Evolutionary conservation across 2,113 vertebrate species (phyloP), one percentile per base, ranked within the genome.

Genomic region (Trichechus manatus): DNA sequence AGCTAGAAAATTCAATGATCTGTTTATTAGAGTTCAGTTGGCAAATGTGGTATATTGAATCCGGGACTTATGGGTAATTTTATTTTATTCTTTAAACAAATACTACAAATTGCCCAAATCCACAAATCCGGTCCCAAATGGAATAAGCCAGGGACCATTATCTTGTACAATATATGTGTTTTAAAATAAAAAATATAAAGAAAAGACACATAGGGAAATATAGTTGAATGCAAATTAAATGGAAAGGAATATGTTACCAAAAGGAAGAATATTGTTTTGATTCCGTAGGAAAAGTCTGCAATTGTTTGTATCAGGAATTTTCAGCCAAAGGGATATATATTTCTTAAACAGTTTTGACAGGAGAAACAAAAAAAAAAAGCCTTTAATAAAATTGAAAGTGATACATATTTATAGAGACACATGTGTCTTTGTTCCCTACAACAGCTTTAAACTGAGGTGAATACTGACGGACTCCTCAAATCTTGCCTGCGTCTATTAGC

Each of bases 241-340:
- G 27, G 80, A 79, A 92, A 25, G 68, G 15, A 96, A 83, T 82
- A 31, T 82, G 14, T 84, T 94, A n/a, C 15, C 90, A 89, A 90
- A 87, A 93, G 59, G 33, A 0, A 79, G 56, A 81, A 61, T 39
- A 39, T 33, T 82, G 20, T 42, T 44, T 94, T 84, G 94, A 70
- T 94, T 94, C 47, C 44, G 64, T 86, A 87, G 81, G 82, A 87
- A 50, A 97, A 50, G 75, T 89, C 59, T 20, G 29, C 59, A 95
- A 31, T 97, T 87, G 19, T 84, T 94, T 87, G 31, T 82, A 94
- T 96, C 33, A 95, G 33, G 77, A 92, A 87, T 92, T 97, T 91
- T 25, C 33, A 93, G 70, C 17, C 70, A 61, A 94, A 93, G 70
- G 27, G 19, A 4, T 42, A 3, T 42, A 3, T 80, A 87, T 97